phyloP scores from a whole-genome alignment of 2,888 invertebrate genomes.

The Brachyptera risi region DNA sequence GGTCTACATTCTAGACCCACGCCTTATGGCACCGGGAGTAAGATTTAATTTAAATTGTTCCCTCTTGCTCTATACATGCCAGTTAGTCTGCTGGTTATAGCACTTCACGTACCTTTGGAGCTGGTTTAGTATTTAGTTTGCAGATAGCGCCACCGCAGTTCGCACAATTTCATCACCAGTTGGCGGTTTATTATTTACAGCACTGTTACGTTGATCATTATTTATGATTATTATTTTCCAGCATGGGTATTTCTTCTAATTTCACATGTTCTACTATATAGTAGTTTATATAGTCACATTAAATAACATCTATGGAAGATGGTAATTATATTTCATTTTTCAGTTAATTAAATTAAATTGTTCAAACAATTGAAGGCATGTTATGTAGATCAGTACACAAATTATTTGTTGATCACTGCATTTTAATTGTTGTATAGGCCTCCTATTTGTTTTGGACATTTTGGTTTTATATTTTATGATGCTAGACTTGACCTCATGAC shows the following conservation, averaged over 20 bases:
- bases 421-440: too few relatives aligned
- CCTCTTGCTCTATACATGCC: background rate
- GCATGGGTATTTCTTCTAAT: slow-evolving; percentile 14
- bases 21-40: slow-evolving; percentile 29
- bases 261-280: background rate
- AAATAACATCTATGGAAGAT: too few relatives aligned
- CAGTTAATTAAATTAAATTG: too few relatives aligned
- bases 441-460: too few relatives aligned
- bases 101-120: slow-evolving; percentile 1
- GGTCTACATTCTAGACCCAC: slow-evolving; percentile 42
- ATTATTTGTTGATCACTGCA: too few relatives aligned
- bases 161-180: background rate
- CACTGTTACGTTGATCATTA: background rate
- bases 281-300: too few relatives aligned
- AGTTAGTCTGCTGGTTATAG: slow-evolving; percentile 1
- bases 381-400: too few relatives aligned
- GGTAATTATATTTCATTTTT: too few relatives aligned
- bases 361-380: too few relatives aligned
- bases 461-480: too few relatives aligned
- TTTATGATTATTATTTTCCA: slow-evolving; percentile 12
- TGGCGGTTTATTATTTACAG: background rate
- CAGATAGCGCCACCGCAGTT: slow-evolving; percentile 12
- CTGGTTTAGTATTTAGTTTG: slow-evolving; percentile 3
- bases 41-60: slow-evolving; percentile 18
- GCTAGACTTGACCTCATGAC: too few relatives aligned